Conservation (phyloP, 1,140 invertebrate species). For the Brachionus asplanchnoidis region DNA sequence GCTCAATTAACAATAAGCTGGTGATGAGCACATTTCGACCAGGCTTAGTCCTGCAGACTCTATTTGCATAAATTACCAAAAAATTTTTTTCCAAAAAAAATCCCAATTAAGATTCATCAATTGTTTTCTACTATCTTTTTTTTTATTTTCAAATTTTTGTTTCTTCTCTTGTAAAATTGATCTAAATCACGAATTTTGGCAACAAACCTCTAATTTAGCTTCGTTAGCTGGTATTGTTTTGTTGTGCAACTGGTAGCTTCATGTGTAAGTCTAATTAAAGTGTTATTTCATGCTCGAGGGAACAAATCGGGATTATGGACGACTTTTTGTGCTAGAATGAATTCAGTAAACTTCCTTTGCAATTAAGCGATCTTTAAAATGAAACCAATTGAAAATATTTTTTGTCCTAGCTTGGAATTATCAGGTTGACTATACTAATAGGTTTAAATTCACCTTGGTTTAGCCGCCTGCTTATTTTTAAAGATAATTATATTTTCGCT, state of each 20-base stretch:
- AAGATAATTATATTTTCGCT: neutral
- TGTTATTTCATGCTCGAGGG: slow-evolving; percentile 23
- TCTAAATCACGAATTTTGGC: neutral
- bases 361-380: slow-evolving; percentile 19
- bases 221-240: neutral
- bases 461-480: neutral
- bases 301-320: neutral
- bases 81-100: neutral
- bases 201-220: slow-evolving; percentile 3
- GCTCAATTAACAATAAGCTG: neutral
- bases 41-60: neutral
- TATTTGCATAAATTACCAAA: neutral
- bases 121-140: neutral
- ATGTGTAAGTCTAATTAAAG: slow-evolving; percentile 11
- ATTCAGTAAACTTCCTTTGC: neutral
- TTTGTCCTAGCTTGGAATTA: neutral
- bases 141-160: neutral
- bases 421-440: neutral
- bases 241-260: slow-evolving; percentile 2
- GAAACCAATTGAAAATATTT: neutral
- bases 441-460: neutral
- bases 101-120: neutral
- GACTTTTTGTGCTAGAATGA: neutral
- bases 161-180: neutral
- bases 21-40: neutral